Conservation (phyloP, 2,888 invertebrate species). For the Parascotia fuliginaria region DNA sequence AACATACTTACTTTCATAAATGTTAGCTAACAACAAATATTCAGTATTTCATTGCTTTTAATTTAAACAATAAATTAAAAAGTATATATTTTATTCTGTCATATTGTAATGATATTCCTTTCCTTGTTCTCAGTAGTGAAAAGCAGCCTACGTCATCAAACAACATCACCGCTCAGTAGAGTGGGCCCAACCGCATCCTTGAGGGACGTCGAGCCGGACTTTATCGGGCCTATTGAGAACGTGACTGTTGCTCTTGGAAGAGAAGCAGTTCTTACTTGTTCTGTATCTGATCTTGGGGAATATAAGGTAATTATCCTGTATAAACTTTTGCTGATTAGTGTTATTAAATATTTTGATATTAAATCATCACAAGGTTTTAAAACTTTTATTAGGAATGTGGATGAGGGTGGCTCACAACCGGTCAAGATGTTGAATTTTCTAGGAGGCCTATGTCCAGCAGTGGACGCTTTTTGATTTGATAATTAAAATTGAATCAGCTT, state of each 20-base stretch:
- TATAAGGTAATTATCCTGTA: slow-evolving; percentile 89
- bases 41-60: no score
- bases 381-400: no score
- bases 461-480: no score
- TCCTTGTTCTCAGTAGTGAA: slow-evolving; percentile 69
- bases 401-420: no score
- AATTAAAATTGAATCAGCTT: no score
- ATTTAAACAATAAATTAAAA: not conserved
- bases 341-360: no score
- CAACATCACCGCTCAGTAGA: slow-evolving; percentile 68
- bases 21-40: no score
- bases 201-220: slow-evolving; percentile 87
- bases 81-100: no score
- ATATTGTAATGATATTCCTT: not conserved
- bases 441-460: no score
- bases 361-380: no score
- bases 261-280: slow-evolving; percentile 90
- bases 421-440: no score
- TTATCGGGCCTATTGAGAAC: slow-evolving; percentile 89
- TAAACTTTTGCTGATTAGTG: not conserved
- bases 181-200: slow-evolving; percentile 73
- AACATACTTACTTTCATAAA: no score
- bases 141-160: slow-evolving; percentile 72
- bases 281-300: slow-evolving; percentile 89
- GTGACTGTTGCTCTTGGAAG: slow-evolving; percentile 91